Evolutionary conservation across 2,888 invertebrate genomes (phyloP).

Genomic region (Drosophila sordidula): DNA sequence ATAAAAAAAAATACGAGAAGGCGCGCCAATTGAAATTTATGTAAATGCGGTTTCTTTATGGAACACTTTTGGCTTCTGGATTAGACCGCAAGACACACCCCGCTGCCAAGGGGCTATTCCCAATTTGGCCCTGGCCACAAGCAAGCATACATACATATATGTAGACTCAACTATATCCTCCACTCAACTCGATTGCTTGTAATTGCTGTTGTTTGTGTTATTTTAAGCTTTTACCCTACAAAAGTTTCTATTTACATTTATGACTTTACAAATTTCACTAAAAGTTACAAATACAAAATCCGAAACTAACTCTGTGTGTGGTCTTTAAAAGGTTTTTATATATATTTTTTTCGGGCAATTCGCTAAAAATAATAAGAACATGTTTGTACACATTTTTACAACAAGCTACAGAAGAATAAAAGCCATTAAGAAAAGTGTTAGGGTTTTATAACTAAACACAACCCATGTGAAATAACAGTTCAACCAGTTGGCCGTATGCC

Average conservation of each 20-base stretch:
- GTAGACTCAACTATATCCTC: conserved; percentile 10
- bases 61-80: conserved; percentile 60
- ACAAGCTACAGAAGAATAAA: conserved; percentile 22
- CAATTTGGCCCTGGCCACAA: conserved; percentile 14
- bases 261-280: conserved; percentile 48
- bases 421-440: conserved; percentile 28
- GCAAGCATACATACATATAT: neutral
- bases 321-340: conserved; percentile 34
- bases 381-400: conserved; percentile 41
- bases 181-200: conserved; percentile 24
- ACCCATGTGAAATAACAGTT: conserved; percentile 34
- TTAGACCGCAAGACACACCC: conserved; percentile 27
- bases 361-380: conserved; percentile 40
- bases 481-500: conserved; percentile 32
- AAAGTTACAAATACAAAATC: conserved; percentile 19
- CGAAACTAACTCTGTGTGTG: conserved; percentile 48
- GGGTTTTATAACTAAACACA: conserved; percentile 22
- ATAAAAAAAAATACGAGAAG: conserved; percentile 15
- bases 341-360: conserved; percentile 29
- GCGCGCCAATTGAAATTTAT: conserved; percentile 62
- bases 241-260: conserved; percentile 49
- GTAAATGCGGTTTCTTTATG: conserved; percentile 42
- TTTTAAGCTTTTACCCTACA: conserved; percentile 21
- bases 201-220: conserved; percentile 33
- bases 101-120: conserved; percentile 15